Base-by-base conservation (phyloP, 2,113 vertebrate genomes). In the Puffinus mauretanicus region DNA sequence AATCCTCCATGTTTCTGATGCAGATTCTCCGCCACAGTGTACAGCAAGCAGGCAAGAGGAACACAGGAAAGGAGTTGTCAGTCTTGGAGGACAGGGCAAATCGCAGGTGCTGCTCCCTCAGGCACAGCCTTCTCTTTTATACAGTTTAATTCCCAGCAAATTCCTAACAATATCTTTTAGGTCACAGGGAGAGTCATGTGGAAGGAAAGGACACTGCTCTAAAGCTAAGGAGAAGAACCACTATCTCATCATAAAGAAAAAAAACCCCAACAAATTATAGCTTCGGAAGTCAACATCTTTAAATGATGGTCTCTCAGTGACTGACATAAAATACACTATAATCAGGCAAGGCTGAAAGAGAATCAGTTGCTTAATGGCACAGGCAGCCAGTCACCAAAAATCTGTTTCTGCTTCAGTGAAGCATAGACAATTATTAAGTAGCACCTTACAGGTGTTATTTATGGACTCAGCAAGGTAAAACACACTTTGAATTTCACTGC, bases 51-150 rank as follows among this genome's bases (percentile, higher is more conserved):
- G 36, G 36, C 8, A 30, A 25, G 44, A 40, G 18, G 34, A 52
- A 13, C 1, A 1, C 13, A 46, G n/a, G 25, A 47, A 29, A 61
- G 27, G 22, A 52, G 47, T 8, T 22, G 11, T 34, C 10, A 0
- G 42, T 17, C 42, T 44, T 4, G 29, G n/a, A 29, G 67, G 24
- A 6, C 49, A 51, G 13, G 24, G 29, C 2, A 11, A 14, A 51
- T 20, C 18, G 18, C 30, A n/a, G 26, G 36, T 12, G 30, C 34
- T 81, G 47, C 27, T 66, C 11, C 20, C 25, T 55, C 27, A 66
- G 17, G 47, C 25, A 44, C 0, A 4, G 30, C 15, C 26, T 21
- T 55, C 24, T 36, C 49, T 83, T 72, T 49, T 20, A 46, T 3
- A 13, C 8, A 49, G 11, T 46, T 54, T 47, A 57, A 73, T 11